Percentiles rank a stretch among this genome's conserved stretches.
Conservation (phyloP, 2,888 invertebrate genomes). For the Ommatoiulus sabulosus region DNA sequence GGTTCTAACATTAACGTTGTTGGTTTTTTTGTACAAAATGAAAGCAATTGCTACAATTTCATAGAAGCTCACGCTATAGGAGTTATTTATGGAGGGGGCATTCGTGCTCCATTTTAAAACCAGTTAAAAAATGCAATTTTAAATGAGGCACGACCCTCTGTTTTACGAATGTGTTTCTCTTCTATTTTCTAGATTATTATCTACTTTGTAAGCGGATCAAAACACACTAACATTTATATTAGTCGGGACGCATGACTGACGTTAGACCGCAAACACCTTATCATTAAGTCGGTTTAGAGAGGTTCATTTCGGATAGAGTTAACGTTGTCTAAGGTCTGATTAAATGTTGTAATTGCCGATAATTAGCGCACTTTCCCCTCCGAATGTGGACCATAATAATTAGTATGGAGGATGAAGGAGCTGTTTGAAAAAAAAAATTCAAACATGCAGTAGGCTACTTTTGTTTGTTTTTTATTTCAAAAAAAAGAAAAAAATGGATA, state of each 20-base stretch:
- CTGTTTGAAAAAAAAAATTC: neutral
- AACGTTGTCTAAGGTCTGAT: neutral
- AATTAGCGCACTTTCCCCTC: slow-evolving; percentile 26
- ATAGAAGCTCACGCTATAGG: neutral
- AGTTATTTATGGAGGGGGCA: slow-evolving; percentile 7
- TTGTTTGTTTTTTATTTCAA: too few species aligned
- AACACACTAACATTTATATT: slow-evolving; percentile 36
- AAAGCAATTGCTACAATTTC: slow-evolving; percentile 17
- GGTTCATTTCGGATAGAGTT: too few species aligned
- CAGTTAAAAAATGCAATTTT: slow-evolving; percentile 31
- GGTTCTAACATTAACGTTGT: neutral
- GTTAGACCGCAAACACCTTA: slow-evolving; percentile 4
- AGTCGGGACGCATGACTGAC: neutral
- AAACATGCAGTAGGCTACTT: too few species aligned
- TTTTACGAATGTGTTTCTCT: slow-evolving; percentile 21
- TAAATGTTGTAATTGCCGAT: neutral
- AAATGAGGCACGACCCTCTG: slow-evolving; percentile 14
- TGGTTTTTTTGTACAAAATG: neutral
- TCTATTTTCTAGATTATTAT: neutral
- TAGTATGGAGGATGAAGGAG: neutral
- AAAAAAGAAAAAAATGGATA: too few species aligned
- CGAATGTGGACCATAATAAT: neutral
- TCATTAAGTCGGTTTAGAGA: neutral
- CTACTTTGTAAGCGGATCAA: slow-evolving; percentile 4
- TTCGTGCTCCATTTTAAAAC: neutral